Percentiles rank a stretch among this genome's conserved stretches.
Conservation (phyloP, 2,797 vertebrate genomes). For the Enteromius afrohamiltoni region DNA sequence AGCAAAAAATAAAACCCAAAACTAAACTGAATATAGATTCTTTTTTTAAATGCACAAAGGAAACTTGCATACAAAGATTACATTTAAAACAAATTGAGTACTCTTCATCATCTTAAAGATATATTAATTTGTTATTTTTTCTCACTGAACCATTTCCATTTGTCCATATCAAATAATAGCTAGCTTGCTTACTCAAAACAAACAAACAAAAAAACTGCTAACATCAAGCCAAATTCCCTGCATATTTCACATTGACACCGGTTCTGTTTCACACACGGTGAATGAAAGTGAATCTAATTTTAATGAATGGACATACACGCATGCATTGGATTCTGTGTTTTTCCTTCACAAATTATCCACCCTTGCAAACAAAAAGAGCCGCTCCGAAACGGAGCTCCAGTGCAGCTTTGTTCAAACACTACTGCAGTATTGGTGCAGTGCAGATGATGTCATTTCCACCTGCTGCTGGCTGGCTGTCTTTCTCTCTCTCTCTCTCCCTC, state of each 20-base stretch:
- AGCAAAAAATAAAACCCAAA: background rate
- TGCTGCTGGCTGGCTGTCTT: constrained; percentile 73
- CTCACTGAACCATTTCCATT: background rate
- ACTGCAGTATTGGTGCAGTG: constrained; percentile 87
- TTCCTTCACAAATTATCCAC: constrained; percentile 29
- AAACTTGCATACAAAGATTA: background rate
- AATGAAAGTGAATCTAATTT: constrained; percentile 28
- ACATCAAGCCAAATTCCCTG: background rate
- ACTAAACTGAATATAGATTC: background rate
- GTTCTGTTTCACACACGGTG: background rate
- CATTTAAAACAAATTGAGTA: background rate
- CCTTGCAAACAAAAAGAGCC: constrained; percentile 53
- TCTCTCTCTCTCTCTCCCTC: constrained; percentile 26
- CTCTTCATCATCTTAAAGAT: background rate
- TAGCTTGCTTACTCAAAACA: background rate
- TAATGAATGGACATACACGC: constrained; percentile 1
- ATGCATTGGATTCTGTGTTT: constrained; percentile 37
- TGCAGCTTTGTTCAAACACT: constrained; percentile 74
- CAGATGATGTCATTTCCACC: constrained; percentile 76
- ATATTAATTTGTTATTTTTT: background rate
- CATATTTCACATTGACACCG: background rate
- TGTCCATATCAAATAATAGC: background rate
- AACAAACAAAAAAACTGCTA: background rate
- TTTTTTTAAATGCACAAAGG: background rate
- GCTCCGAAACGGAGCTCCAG: constrained; percentile 56